Conservation (phyloP, 2,797 vertebrate genomes). For the Lycodopsis pacificus region DNA sequence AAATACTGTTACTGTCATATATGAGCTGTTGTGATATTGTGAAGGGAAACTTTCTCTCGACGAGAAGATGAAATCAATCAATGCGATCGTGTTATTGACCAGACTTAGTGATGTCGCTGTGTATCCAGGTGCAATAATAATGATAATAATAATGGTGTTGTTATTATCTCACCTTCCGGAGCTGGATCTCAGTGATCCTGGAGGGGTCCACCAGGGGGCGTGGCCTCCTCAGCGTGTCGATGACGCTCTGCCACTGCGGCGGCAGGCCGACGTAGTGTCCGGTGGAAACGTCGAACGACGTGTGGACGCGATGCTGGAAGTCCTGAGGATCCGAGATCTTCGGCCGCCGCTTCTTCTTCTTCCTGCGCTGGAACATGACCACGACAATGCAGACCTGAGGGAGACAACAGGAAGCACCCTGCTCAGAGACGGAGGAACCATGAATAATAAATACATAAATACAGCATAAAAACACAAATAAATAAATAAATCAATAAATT, state of each 20-base stretch:
- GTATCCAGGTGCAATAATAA: neutral
- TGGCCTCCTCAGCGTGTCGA: conserved; percentile 91
- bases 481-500: neutral
- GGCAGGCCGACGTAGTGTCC: conserved; percentile 92
- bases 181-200: conserved; percentile 84
- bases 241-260: conserved; percentile 93
- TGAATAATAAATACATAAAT: neutral
- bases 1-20: neutral
- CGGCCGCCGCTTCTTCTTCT: conserved; percentile 89
- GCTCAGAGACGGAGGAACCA: conserved; percentile 7
- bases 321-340: conserved; percentile 92
- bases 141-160: neutral
- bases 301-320: conserved; percentile 94
- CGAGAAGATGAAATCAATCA: neutral
- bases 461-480: neutral
- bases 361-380: conserved; percentile 88
- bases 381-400: conserved; percentile 35
- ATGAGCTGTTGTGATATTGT: no score
- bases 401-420: conserved; percentile 49
- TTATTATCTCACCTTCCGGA: neutral
- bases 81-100: neutral
- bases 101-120: neutral
- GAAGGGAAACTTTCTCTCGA: no score
- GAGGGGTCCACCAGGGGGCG: conserved; percentile 93
- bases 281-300: conserved; percentile 87